These are phyloP conservation scores for Tribolium madens DNA, from an alignment of 1,140 invertebrate genomes.

Conservation along the genomic window DNA sequence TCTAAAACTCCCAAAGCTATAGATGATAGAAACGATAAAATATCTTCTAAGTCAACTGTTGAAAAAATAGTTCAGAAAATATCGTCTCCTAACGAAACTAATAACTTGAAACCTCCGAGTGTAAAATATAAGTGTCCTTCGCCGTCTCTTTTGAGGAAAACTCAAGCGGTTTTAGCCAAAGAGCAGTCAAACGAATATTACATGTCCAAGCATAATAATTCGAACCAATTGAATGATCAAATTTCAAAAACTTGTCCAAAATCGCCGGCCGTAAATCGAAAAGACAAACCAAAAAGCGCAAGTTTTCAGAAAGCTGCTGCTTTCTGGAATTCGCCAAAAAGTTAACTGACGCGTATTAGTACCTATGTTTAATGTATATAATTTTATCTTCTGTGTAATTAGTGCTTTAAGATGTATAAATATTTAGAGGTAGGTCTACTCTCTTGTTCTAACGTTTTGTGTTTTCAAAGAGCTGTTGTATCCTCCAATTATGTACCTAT, in stretches of 20 bases:
- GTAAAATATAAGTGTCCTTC: conserved; percentile 55
- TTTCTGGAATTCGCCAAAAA: conserved; percentile 62
- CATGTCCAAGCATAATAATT: conserved; percentile 32
- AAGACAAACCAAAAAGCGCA: conserved; percentile 57
- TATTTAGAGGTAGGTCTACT: conserved; percentile 43
- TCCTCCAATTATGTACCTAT: conserved; percentile 46
- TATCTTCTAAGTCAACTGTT: conserved; percentile 10
- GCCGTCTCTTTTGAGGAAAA: conserved; percentile 57
- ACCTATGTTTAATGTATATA: conserved; percentile 49
- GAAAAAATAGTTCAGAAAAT: conserved; percentile 33
- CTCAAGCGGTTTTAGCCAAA: conserved; percentile 57
- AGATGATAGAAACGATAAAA: neutral
- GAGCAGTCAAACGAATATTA: conserved; percentile 55
- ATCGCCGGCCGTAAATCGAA: conserved; percentile 44
- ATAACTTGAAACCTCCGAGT: conserved; percentile 18
- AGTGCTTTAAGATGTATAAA: conserved; percentile 51
- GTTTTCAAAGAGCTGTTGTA: conserved; percentile 49
- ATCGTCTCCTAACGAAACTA: conserved; percentile 10
- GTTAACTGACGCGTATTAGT: conserved; percentile 33
- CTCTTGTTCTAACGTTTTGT: conserved; percentile 49
- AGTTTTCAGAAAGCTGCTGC: conserved; percentile 60
- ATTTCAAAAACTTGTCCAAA: conserved; percentile 40
- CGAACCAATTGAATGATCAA: conserved; percentile 13
- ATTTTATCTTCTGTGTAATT: conserved; percentile 49
- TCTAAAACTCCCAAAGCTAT: neutral